These are phyloP conservation scores for Aldabrachelys gigantea DNA, from an alignment of 2,113 vertebrate genomes.

Conservation along the genomic window DNA sequence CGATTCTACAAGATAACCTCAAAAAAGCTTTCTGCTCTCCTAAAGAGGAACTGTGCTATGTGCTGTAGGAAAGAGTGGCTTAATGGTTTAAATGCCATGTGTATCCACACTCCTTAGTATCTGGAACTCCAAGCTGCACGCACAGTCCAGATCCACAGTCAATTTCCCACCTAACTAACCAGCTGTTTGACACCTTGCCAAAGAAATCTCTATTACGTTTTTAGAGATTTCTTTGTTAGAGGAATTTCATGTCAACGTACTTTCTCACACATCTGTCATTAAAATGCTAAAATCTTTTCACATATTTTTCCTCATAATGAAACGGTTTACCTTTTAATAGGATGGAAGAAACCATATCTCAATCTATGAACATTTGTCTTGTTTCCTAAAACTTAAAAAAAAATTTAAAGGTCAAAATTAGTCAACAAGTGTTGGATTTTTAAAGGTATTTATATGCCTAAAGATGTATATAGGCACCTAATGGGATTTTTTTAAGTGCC, in stretches of 20 bases:
- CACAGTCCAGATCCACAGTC: too few relatives aligned
- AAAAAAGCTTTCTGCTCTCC: background rate
- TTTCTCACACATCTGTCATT: background rate
- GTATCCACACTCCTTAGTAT: background rate
- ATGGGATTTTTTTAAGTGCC: background rate
- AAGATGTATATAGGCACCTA: background rate
- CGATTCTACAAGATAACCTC: background rate
- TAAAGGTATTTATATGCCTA: background rate
- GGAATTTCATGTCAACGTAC: background rate
- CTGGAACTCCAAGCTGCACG: background rate
- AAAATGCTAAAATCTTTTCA: background rate
- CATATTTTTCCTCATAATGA: background rate
- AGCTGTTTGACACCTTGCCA: rapidly evolving
- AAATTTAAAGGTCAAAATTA: background rate
- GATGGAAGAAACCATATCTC: background rate
- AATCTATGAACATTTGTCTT: background rate
- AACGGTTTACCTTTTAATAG: background rate
- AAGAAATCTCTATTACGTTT: background rate
- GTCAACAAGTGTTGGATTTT: background rate
- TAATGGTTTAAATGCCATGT: background rate
- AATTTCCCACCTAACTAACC: background rate
- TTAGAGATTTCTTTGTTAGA: background rate
- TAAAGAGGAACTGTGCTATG: background rate
- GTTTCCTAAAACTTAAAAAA: background rate
- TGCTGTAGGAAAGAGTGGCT: background rate